Conservation (phyloP, 2,113 vertebrate genomes). For the Eptesicus fuscus region DNA sequence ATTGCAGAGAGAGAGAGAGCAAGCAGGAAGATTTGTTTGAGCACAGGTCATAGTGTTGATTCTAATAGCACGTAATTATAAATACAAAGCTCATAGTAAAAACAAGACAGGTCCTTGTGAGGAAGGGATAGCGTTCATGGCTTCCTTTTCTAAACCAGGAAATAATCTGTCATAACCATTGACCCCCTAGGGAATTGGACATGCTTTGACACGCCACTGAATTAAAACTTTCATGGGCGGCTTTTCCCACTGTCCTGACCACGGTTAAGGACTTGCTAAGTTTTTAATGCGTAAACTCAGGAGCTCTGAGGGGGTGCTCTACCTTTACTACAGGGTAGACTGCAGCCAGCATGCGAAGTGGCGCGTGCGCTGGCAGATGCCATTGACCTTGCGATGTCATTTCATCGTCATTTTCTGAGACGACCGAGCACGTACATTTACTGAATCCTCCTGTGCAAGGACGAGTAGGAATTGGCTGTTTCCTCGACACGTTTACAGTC, state of each 20-base stretch:
- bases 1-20: background rate
- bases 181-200: background rate
- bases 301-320: background rate
- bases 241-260: background rate
- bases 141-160: background rate
- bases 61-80: background rate
- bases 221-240: background rate
- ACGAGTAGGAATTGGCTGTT: background rate
- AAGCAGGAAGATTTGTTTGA: background rate
- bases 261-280: background rate
- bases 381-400: rapidly evolving
- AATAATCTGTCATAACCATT: background rate
- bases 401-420: background rate
- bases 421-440: background rate
- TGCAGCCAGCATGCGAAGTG: too few species aligned
- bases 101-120: background rate
- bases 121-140: background rate
- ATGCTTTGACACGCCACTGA: background rate
- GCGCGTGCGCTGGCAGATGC: background rate
- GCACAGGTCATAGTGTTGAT: background rate
- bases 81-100: background rate
- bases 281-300: background rate
- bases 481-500: background rate
- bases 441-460: background rate
- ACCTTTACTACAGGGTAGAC: background rate